Evolutionary conservation across 2,113 vertebrate genomes (phyloP).

Genomic region (Phodopus roborovskii): DNA sequence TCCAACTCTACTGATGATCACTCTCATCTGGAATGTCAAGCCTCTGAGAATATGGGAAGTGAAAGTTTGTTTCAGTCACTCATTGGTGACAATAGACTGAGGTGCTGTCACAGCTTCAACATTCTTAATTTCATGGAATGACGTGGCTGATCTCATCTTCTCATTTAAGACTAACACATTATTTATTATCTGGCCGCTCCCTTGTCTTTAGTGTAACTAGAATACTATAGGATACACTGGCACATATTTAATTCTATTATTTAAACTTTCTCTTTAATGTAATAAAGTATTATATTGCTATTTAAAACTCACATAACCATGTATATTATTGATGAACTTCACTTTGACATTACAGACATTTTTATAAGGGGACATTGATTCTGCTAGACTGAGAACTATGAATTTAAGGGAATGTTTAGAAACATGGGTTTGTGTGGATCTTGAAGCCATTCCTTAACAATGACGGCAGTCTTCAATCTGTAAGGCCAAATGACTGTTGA

Average conservation of each 20-base stretch:
- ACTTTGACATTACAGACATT: conserved; percentile 13
- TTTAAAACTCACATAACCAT: background rate
- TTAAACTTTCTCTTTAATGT: background rate
- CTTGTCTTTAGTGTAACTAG: conserved; percentile 4
- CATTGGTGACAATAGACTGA: background rate
- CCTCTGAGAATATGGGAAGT: background rate
- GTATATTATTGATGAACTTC: background rate
- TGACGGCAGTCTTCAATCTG: background rate
- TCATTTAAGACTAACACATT: background rate
- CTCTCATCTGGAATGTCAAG: background rate
- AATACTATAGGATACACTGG: background rate
- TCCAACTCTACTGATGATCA: background rate
- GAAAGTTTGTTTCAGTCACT: background rate
- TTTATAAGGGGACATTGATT: background rate
- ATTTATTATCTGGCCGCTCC: background rate
- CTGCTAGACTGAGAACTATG: background rate
- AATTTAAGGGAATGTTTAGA: conserved; percentile 30
- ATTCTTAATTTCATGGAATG: background rate
- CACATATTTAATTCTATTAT: conserved; percentile 26
- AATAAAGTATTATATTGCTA: background rate
- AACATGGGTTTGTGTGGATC: background rate
- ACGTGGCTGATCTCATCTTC: background rate
- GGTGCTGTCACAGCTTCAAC: background rate
- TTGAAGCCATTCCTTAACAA: conserved; percentile 15
- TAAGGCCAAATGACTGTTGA: background rate